Conservation (phyloP, 2,888 invertebrate species). For the Ephialtes manifestator region DNA sequence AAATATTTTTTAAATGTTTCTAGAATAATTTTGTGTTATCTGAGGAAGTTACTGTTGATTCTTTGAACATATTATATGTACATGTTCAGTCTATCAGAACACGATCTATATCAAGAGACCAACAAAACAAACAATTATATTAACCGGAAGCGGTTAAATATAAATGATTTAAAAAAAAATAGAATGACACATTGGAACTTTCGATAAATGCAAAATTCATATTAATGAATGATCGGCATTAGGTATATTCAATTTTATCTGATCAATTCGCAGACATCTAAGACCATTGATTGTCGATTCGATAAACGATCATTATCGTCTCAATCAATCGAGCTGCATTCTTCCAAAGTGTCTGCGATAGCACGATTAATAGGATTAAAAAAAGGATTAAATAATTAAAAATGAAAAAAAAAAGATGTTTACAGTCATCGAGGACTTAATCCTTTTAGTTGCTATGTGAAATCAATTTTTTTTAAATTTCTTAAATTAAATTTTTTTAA, state of each 20-base stretch:
- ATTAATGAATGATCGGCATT: too few species aligned
- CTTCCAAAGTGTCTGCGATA: slow-evolving; percentile 3
- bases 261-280: slow-evolving; percentile 33
- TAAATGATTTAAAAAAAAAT: neutral
- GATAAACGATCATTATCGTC: slow-evolving; percentile 38
- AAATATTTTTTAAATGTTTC: too few species aligned
- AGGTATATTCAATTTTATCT: neutral
- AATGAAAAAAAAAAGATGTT: neutral
- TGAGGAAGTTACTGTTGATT: neutral
- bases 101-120: slow-evolving; percentile 1
- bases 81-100: neutral
- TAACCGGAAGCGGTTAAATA: neutral
- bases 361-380: slow-evolving; percentile 24
- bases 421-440: neutral
- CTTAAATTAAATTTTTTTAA: too few species aligned
- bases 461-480: neutral
- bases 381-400: neutral
- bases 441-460: neutral
- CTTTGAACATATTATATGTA: neutral
- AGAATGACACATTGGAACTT: neutral
- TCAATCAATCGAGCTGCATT: slow-evolving; percentile 21
- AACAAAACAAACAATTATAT: neutral
- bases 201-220: too few species aligned
- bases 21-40: too few species aligned
- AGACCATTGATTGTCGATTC: slow-evolving; percentile 33